Evolutionary conservation across 2,113 vertebrate species (phyloP), one percentile per base, ranked within the genome.

Genomic region (Tyto alba): DNA sequence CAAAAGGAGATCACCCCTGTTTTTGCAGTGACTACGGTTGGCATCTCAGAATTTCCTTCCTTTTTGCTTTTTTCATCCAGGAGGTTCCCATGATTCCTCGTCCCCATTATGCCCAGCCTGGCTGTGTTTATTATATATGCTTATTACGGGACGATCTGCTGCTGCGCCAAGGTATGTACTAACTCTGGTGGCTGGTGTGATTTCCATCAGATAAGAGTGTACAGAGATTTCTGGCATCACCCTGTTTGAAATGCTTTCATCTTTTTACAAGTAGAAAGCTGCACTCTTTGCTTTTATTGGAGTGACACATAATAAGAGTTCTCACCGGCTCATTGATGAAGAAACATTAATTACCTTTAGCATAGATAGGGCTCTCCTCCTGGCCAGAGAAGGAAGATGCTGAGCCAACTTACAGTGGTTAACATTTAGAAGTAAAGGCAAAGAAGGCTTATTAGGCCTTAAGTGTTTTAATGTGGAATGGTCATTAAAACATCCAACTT

Each of bases 71-170:
- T 82, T 32, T 66, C 57, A 34, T 66, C 6, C 96, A 99, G 99
- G 99, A 99, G 91, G 99, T 99, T n/a, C 99, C 99, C 64, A 99
- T 99, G 99, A 98, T 99, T 79, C 99, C 99, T 48, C 99, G 99
- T 40, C 99, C 99, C 55, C 99, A 99, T 88, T 99, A 99, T 13
- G 98, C 99, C 68, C 99, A 99, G 93, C 98, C 99, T 6, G 99
- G 99, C 92, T 99, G 99, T 29, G 98, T 99, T 88, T 99, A 99
- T 97, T 99, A 99, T 90, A 99, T 99, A 93, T 99, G 99, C 91
- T 98, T 99, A 41, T 94, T 99, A 52, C 98, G 99, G 94, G 99
- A 99, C 13, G 99, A 99, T 5, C 98, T 99, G 91, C 98, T 99
- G 93, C 98, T 99, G 43, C 99, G 99, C 93, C 99, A 99, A 98